These are phyloP conservation scores for Rhinoraja longicauda DNA, from an alignment of 2,797 vertebrate genomes.

Conservation along the genomic window DNA sequence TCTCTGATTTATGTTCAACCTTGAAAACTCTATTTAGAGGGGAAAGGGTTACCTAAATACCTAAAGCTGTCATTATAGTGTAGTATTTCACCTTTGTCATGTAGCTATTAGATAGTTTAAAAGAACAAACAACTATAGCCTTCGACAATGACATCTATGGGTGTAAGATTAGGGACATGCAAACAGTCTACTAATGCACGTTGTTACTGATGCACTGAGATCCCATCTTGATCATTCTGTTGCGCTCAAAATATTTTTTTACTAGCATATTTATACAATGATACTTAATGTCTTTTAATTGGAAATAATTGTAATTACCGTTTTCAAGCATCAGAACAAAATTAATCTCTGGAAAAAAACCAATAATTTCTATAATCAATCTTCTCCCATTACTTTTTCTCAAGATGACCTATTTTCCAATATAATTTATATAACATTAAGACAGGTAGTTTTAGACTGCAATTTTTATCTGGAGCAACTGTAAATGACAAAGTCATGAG, in stretches of 20 bases:
- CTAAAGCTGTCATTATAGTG: neutral
- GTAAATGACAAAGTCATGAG: neutral
- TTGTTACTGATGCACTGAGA: neutral
- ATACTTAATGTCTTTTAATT: neutral
- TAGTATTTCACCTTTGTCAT: conserved; percentile 14
- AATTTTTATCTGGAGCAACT: neutral
- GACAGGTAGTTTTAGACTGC: neutral
- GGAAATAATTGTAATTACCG: neutral
- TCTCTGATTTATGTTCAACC: neutral
- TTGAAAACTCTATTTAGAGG: neutral
- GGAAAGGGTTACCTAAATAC: neutral
- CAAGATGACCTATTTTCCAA: neutral
- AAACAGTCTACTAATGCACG: neutral
- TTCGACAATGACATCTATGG: no score
- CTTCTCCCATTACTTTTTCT: conserved; percentile 3
- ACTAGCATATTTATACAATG: neutral
- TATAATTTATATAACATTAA: neutral
- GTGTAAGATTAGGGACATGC: neutral
- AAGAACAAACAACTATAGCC: neutral
- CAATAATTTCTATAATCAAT: neutral
- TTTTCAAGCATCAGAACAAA: neutral
- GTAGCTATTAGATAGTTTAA: neutral
- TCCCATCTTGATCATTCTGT: neutral
- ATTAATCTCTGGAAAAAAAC: neutral
- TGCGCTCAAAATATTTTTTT: neutral